Evolutionary conservation across 2,797 vertebrate genomes (phyloP), one percentile per base, ranked within the genome.

Genomic region (Loriculus beryllinus): DNA sequence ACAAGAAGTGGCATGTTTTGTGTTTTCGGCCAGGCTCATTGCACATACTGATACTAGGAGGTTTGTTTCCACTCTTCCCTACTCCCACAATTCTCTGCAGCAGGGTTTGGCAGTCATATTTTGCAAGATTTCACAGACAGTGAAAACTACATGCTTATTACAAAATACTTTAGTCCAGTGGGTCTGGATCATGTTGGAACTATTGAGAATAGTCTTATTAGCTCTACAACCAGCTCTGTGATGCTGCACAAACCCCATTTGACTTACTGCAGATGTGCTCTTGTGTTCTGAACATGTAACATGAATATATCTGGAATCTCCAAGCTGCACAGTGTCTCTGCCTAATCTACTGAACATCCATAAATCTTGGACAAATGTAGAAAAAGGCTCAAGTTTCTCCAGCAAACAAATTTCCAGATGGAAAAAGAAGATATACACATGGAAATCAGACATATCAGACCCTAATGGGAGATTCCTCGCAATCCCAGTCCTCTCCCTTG

Each of bases 361-460:
- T 83, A 94, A 93, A 88, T 88, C 85, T 39, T 83, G 19, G 15
- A 63, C 9, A 71, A 89, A 80, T 2, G 7, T 19, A 93, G 65
- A 37, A 87, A 87, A 90, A 21, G 5, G 47, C 42, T 76, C 42
- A 17, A 90, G 78, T 90, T 91, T 63, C 31, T 86, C 47, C 72
- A 78, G 40, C 33, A 92, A 89, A 83, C n/a, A 92, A 33, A 91
- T n/a, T 91, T 90, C 80, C 89, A 90, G 62, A 92, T 69, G 79
- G 89, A 86, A 90, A 94, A 92, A 89, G 33, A 85, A 21, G n/a
- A 47, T 2, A 37, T 10, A 31, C 21, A 31, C 13, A 62, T 42
- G 42, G 26, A 89, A 74, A 59, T 40, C 60, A 68, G 62, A 70
- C 10, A 17, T 63, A 40, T 21, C 29, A 72, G 62, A 78, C 31